A percentile compares a stretch with the other conserved stretches of the same genome.
Evolutionary conservation across 2,888 invertebrate species (phyloP).

Genomic region (Caenorhabditis sp.): DNA sequence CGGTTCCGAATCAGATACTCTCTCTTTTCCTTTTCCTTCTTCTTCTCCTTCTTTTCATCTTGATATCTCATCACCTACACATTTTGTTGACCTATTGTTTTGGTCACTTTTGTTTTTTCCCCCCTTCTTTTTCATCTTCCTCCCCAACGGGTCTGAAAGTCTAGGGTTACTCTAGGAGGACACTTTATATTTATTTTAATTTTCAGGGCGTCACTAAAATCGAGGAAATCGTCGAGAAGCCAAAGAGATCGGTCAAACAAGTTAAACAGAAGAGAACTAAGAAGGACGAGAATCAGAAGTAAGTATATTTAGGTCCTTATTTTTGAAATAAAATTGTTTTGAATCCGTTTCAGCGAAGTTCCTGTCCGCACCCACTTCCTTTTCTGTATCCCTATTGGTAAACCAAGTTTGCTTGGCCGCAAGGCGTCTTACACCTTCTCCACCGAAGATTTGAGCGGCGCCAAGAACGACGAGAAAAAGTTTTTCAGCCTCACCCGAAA

Average conservation of each 20-base stretch:
- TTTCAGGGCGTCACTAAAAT: conserved; percentile 29
- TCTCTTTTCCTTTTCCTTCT: conserved; percentile 7
- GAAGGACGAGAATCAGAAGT: conserved; percentile 45
- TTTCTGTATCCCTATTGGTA: conserved; percentile 18
- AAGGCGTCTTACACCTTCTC: conserved; percentile 44
- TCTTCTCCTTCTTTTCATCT: background rate
- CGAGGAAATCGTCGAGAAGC: conserved; percentile 22
- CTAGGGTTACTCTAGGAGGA: too few species aligned
- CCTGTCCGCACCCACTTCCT: conserved; percentile 21
- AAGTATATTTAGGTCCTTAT: background rate
- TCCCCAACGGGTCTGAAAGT: too few species aligned
- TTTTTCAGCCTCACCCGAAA: conserved; percentile 15
- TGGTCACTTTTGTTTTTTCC: conserved; percentile 5
- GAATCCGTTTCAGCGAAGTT: conserved; percentile 29
- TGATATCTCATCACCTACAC: background rate
- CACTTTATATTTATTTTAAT: too few species aligned
- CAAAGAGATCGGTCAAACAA: conserved; percentile 34
- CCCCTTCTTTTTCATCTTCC: background rate
- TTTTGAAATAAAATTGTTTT: background rate
- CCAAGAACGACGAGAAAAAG: conserved; percentile 17
- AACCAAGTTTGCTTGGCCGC: conserved; percentile 33
- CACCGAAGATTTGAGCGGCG: conserved; percentile 34
- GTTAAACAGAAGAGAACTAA: conserved; percentile 24
- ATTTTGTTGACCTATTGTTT: conserved; percentile 3
- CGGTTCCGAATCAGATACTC: background rate